Evolutionary conservation across 2,888 invertebrate species (phyloP).

Genomic region (Agrenia bidenticulata): DNA sequence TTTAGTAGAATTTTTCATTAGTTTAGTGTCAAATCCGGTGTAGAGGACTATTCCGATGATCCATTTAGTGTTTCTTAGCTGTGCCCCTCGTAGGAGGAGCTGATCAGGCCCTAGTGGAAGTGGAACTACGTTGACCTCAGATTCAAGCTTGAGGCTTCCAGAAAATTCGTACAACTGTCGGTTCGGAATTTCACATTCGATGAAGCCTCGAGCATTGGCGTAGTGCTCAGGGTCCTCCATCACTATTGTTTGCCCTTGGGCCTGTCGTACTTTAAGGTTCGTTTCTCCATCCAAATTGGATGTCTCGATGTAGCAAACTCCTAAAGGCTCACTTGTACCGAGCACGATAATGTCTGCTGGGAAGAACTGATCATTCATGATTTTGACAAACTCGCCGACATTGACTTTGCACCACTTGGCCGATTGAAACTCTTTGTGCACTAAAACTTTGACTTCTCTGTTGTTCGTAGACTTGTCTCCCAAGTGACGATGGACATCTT

Average conservation of each 20-base stretch:
- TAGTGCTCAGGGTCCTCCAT: constrained; percentile 65
- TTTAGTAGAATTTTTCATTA: constrained; percentile 90
- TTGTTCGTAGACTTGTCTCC: constrained; percentile 1
- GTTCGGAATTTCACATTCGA: constrained; percentile 60
- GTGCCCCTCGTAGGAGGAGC: constrained; percentile 88
- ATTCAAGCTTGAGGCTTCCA: constrained; percentile 72
- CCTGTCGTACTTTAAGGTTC: constrained; percentile 95
- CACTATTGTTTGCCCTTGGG: constrained; percentile 72
- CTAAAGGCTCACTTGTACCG: constrained; percentile 2
- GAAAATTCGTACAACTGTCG: constrained; percentile 90
- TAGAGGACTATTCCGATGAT: constrained; percentile 92
- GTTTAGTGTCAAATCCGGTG: constrained; percentile 98
- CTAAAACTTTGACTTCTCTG: not conserved
- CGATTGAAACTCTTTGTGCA: not conserved
- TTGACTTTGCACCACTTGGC: not conserved
- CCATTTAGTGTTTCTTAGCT: constrained; percentile 95
- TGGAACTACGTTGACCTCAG: constrained; percentile 66
- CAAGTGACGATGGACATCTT: constrained; percentile 3
- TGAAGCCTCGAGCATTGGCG: not conserved
- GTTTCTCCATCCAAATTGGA: constrained; percentile 99
- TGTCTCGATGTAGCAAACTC: constrained; percentile 70
- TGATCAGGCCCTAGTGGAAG: constrained; percentile 94
- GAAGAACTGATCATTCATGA: constrained; percentile 7
- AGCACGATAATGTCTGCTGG: constrained; percentile 11
- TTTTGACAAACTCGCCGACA: constrained; percentile 10